Evolutionary conservation across 35 echinoderm and acorn worm genomes (phyloP).

Genomic region (Heliocidaris erythrogramma): DNA sequence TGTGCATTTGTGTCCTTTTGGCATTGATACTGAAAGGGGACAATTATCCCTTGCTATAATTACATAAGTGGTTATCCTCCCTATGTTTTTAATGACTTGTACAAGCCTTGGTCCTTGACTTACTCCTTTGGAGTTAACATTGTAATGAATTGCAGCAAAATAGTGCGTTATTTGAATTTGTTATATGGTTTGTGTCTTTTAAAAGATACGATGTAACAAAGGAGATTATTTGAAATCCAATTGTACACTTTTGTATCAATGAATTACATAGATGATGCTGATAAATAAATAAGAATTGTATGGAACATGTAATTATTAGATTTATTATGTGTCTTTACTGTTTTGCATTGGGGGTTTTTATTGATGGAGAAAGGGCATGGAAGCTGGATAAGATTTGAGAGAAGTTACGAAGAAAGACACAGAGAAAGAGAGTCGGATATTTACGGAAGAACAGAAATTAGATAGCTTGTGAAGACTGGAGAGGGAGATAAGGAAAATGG

Average conservation of each 20-base stretch:
- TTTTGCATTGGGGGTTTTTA: too few relatives aligned
- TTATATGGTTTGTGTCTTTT: background rate
- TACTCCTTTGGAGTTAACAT: background rate
- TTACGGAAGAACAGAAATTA: too few relatives aligned
- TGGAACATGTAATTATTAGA: background rate
- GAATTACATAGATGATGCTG: background rate
- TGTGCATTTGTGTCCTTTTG: too few relatives aligned
- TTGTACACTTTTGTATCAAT: background rate
- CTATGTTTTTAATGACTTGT: background rate
- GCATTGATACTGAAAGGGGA: too few relatives aligned
- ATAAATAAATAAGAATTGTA: background rate
- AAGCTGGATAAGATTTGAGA: too few relatives aligned
- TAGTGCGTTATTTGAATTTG: background rate
- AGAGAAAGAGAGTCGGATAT: too few relatives aligned
- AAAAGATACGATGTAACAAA: background rate
- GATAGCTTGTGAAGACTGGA: too few relatives aligned
- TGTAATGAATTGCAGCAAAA: background rate
- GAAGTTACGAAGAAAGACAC: too few relatives aligned
- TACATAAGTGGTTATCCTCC: background rate
- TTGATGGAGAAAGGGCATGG: too few relatives aligned
- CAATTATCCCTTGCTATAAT: too few relatives aligned
- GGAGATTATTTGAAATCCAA: background rate
- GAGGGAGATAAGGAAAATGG: too few relatives aligned
- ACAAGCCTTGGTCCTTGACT: too few relatives aligned
- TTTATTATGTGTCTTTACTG: background rate